These are phyloP conservation scores for Tautogolabrus adspersus DNA, from an alignment of 2,113 vertebrate genomes.

Conservation along the genomic window DNA sequence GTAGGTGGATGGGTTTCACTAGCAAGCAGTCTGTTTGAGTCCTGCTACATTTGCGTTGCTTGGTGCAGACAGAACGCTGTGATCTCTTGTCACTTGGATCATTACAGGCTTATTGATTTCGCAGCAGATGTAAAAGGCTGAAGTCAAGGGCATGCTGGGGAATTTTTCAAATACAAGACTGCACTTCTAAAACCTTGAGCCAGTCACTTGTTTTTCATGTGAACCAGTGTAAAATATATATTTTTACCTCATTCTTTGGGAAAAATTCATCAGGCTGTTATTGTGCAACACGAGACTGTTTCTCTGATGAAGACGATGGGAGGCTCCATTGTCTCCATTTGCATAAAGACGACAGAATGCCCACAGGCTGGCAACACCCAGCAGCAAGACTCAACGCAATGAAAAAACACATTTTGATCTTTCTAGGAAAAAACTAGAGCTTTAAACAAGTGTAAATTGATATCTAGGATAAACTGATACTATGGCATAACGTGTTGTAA, in stretches of 20 bases:
- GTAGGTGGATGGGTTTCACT: constrained; percentile 11
- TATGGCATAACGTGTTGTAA: too few relatives aligned
- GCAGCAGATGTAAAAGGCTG: constrained; percentile 3
- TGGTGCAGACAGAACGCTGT: constrained; percentile 27
- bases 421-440: not conserved
- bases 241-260: not conserved
- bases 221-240: not conserved
- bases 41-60: not conserved
- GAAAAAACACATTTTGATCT: constrained; percentile 27
- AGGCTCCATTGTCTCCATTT: constrained; percentile 33
- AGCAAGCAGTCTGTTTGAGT: constrained; percentile 15
- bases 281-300: not conserved
- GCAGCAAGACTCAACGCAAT: constrained; percentile 3
- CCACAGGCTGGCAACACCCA: constrained; percentile 40
- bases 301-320: constrained; percentile 3
- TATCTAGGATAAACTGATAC: too few relatives aligned
- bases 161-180: not conserved
- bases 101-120: constrained; percentile 43
- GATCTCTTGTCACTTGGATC: constrained; percentile 28
- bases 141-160: constrained; percentile 22
- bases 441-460: not conserved
- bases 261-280: not conserved
- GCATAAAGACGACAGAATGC: constrained; percentile 52
- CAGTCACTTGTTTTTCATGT: not conserved
- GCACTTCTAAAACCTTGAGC: not conserved